Evolutionary conservation across 2,888 invertebrate genomes (phyloP), one percentile per base, ranked within the genome.

Genomic region (Zygothrica quintamaculata): DNA sequence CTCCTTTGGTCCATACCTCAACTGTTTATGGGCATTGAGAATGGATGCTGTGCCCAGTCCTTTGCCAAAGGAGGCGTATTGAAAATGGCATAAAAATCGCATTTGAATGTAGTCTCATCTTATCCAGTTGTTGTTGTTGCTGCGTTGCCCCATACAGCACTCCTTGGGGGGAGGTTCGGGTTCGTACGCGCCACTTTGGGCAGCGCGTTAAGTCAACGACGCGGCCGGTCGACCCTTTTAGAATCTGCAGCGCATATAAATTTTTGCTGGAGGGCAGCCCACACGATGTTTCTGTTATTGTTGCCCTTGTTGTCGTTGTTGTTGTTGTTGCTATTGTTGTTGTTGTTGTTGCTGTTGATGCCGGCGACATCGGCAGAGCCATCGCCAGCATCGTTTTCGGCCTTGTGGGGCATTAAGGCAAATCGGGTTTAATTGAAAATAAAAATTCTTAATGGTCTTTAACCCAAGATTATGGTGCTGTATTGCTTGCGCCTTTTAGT

Each of bases 341-440:
- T 50, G 50, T 15, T 56, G 56, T 39, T 57, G 53, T 9, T 64
- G 59, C 33, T 74, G 61, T 48, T 65, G 64, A 36, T 70, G 58
- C 46, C 46, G 66, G 69, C 64, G 76, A 66, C 73, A 75, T 61
- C 66, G 71, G 58, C 70, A 50, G 46, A 53, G 55, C 37, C 56
- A 46, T 64, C 22, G 61, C 51, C 47, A 13, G 65, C 61, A 44
- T 79, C 84, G 84, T 80, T 74, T 76, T 84, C 84, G 80, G 85
- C 85, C 85, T 87, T 87, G 88, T 85, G 86, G 70, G 79, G 81
- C 75, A 88, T 87, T 88, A 87, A 86, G 79, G 79, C 75, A 87
- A 87, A 84, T 88, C 81, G 86, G 86, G 77, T 79, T 87, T 88
- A 87, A 87, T 87, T 87, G 88, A 87, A 87, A 88, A 87, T 87